Conservation (phyloP, 1,140 invertebrate species). For the Sinella curviseta region DNA sequence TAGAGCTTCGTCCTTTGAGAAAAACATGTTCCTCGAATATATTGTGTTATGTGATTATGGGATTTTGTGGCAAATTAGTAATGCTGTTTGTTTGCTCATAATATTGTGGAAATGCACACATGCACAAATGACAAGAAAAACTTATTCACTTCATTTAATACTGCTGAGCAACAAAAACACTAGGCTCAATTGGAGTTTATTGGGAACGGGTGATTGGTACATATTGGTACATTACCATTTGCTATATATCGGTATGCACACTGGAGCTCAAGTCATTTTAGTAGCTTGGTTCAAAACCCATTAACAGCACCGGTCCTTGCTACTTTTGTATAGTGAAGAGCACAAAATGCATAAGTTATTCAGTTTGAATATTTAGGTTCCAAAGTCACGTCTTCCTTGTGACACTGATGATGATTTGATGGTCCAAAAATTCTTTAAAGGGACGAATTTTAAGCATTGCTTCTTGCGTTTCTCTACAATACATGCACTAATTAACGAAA, state of each 20-base stretch:
- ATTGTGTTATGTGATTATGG: constrained; percentile 12
- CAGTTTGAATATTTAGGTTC: background rate
- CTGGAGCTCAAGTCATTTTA: background rate
- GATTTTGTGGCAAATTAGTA: constrained; percentile 16
- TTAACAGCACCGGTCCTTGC: background rate
- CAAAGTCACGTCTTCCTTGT: background rate
- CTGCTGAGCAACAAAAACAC: background rate
- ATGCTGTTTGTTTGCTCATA: constrained; percentile 9
- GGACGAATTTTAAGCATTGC: too few species aligned
- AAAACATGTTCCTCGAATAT: background rate
- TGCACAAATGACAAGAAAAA: background rate
- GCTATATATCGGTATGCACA: too few species aligned
- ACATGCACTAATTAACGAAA: too few species aligned
- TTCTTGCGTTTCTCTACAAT: too few species aligned
- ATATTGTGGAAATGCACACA: too few species aligned
- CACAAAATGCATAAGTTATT: background rate
- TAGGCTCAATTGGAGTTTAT: background rate
- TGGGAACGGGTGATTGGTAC: background rate
- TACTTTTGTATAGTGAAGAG: background rate
- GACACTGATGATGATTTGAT: background rate
- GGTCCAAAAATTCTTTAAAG: background rate
- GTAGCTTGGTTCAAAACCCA: background rate
- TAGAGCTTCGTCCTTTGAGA: background rate
- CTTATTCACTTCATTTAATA: background rate
- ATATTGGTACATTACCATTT: background rate